Conservation (phyloP, 2,113 vertebrate species). For the Mixornis gularis region DNA sequence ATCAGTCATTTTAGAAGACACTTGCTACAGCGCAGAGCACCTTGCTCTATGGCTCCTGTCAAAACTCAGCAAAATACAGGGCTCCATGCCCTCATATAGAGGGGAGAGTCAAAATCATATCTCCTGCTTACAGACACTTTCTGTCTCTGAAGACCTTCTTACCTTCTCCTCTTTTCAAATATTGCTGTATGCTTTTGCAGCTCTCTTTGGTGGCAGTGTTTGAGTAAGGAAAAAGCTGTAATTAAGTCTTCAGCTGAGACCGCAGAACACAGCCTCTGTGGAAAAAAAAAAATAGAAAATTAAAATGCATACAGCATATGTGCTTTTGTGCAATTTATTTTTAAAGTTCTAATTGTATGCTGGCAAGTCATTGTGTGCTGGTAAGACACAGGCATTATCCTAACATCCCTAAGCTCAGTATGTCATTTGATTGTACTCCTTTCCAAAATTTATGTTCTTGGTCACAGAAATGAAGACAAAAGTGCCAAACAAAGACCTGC, state of each 20-base stretch:
- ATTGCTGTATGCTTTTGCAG: not conserved
- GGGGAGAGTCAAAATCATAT: not conserved
- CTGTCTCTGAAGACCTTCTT: not conserved
- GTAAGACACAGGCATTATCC: not conserved
- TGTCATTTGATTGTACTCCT: not conserved
- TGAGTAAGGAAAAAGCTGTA: not conserved
- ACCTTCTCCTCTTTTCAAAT: not conserved
- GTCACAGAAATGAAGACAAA: not conserved
- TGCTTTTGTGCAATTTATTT: constrained; percentile 10
- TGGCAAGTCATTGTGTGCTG: not conserved
- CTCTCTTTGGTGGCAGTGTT: not conserved
- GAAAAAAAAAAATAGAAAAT: constrained; percentile 13
- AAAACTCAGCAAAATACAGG: not conserved
- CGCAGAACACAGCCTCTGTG: not conserved
- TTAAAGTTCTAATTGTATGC: constrained; percentile 22
- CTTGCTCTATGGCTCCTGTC: not conserved
- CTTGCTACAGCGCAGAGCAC: not conserved
- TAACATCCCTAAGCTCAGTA: not conserved
- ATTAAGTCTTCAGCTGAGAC: constrained; percentile 13
- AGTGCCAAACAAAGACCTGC: not conserved
- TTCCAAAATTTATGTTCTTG: not conserved
- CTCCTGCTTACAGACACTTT: not conserved
- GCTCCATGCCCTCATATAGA: not conserved
- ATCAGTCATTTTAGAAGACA: not conserved
- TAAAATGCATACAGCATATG: not conserved